Base-by-base conservation (phyloP, 2,888 invertebrate species). In the Parochlus steinenii region DNA sequence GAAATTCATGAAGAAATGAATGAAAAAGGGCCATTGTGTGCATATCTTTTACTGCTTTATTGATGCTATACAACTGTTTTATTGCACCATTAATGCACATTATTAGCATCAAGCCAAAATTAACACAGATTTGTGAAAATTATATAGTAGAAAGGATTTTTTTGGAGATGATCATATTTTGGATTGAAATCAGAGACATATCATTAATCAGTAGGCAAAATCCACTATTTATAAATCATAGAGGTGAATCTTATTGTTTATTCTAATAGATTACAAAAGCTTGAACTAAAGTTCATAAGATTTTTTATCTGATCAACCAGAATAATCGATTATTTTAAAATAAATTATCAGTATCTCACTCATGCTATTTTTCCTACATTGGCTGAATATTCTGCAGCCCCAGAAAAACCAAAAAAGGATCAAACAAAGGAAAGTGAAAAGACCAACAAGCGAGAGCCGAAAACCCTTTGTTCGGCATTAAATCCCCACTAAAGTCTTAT, bases 401-500 rank as follows among this genome's bases (percentile, higher is more conserved):
- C 27, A n/a, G 8, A 14, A 7, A 15, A n/a, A 3, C 7, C 18
- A 19, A 34, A 34, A 20, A 34, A 34, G 12, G 22, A 16, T 24
- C 24, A 10, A 33, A 26, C 24, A 25, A 31, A 12, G 11, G 11
- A 28, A 20, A 36, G 30, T 36, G 23, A 12, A 30, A 36, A 36
- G 29, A 20, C 34, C 22, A 36, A 31, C 31, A 36, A 36, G 36
- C 36, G 24, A 16, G 29, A 24, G 24, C 30, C 18, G 23, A 16
- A 6, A 14, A 17, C 11, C 14, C 14, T 23, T 16, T 20, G 23
- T 6, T 6, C 19, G 19, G 14, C 34, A 27, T 24, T 36, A 36
- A 23, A 30, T 29, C 24, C 30, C 24, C 30, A 24, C 36, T 36
- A 30, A 36, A 36, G n/a, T n/a, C n/a, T n/a, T n/a, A n/a, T n/a